Evolutionary conservation across 2,888 invertebrate genomes (phyloP).

Genomic region (Xestia rhomboidea): DNA sequence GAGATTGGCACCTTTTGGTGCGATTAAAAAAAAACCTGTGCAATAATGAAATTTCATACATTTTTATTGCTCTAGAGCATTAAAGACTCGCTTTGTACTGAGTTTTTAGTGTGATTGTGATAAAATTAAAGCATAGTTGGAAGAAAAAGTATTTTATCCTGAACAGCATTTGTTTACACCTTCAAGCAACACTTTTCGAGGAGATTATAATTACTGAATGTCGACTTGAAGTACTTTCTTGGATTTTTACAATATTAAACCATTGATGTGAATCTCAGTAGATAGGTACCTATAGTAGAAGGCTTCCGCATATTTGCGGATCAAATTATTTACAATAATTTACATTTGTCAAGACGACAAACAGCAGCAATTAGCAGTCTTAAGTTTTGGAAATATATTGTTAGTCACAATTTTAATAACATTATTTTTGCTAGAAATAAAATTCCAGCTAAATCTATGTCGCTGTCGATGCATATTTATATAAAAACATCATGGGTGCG

Average conservation of each 20-base stretch:
- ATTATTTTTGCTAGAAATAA: constrained; percentile 10
- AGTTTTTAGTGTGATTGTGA: too few relatives aligned
- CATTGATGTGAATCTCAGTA: not conserved
- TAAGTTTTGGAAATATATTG: constrained; percentile 1
- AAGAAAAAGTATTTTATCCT: not conserved
- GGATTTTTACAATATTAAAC: constrained; percentile 2
- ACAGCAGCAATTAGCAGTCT: not conserved
- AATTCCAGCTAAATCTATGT: constrained; percentile 20
- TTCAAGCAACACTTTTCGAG: not conserved
- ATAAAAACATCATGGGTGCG: constrained; percentile 1
- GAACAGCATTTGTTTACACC: not conserved
- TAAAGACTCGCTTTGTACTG: too few relatives aligned
- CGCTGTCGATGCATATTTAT: constrained; percentile 13
- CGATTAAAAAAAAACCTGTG: too few relatives aligned
- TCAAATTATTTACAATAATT: constrained; percentile 39
- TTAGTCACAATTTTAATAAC: constrained; percentile 1
- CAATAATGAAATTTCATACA: too few relatives aligned
- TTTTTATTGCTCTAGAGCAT: too few relatives aligned
- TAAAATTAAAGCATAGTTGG: too few relatives aligned
- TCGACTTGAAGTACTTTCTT: constrained; percentile 9
- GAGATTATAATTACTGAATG: not conserved
- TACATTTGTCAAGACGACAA: constrained; percentile 17
- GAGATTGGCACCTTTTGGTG: too few relatives aligned
- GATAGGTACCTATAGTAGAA: too few relatives aligned
- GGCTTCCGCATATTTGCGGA: not conserved